Base-by-base conservation (phyloP, 1,140 invertebrate species). In the Caenorhabditis latens region DNA sequence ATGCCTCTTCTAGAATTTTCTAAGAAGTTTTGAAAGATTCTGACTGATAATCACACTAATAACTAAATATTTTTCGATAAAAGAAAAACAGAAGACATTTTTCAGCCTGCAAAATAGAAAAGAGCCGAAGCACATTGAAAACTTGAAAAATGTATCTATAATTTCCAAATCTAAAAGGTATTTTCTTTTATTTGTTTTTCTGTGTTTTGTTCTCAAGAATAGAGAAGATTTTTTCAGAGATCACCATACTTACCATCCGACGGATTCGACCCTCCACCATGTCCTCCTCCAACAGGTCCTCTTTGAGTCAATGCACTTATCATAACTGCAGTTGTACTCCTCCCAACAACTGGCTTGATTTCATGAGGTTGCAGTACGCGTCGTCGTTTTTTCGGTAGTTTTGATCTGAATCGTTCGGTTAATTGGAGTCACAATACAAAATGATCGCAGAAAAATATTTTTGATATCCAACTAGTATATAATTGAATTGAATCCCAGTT, bases 351-450 rank as follows among this genome's bases (percentile, higher is more conserved):
- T 48, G 88, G 84, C 83, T 89, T 89, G 7, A 89, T 83, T n/a
- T 89, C 89, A 55, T 89, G 84, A 5, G 89, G 88, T 75, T 89
- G 97, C 91, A 98, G 94, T 84, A 99, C 97, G 32, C 96, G 94
- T 87, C 96, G 93, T 65, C 96, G 94, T 92, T 96, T 96, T 93
- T 97, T 97, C 7, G 96, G 96, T 85, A 97, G 94, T 93, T 97
- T 97, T 85, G 96, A 96, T 84, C 96, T 88, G 75, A 79, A 89
- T 84, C 16, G 4, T 11, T 32, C 75, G 75, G 8, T 84, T 11
- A 84, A 84, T 58, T 16, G 16, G 14, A 53, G 50, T 53, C 9
- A 53, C 50, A 53, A 53, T 14, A 53, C 16, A 32, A 32, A 32
- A 32, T 32, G 32, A 32, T 32, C 32, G 32, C 32, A 32, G 57